Evolutionary conservation across 2,888 invertebrate genomes (phyloP).

Genomic region (Oithona nana): DNA sequence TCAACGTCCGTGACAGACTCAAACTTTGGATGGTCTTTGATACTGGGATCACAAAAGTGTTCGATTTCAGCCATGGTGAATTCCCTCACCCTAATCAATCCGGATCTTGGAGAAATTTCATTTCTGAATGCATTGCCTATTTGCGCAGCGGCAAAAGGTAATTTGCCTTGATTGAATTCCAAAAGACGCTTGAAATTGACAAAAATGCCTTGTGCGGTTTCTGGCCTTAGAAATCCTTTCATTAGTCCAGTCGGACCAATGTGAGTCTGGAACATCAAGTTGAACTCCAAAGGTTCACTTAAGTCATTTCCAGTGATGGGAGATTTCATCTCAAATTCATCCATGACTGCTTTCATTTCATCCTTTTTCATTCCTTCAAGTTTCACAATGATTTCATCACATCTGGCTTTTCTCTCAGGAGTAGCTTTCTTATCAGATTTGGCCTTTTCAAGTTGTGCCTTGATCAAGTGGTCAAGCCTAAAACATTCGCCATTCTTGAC

Average conservation of each 20-base stretch:
- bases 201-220: constrained; percentile 99
- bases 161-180: constrained; percentile 85
- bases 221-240: constrained; percentile 74
- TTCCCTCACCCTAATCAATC: constrained; percentile 74
- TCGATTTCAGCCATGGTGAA: constrained; percentile 99
- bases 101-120: constrained; percentile 95
- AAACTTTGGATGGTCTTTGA: constrained; percentile 82
- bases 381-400: constrained; percentile 54
- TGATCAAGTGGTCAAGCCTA: constrained; percentile 87
- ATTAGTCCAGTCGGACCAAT: constrained; percentile 90
- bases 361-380: constrained; percentile 33
- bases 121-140: constrained; percentile 96
- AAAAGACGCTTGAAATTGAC: constrained; percentile 94
- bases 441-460: constrained; percentile 73
- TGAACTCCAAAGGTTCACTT: constrained; percentile 89
- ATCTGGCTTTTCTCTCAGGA: constrained; percentile 47
- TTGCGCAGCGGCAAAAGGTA: constrained; percentile 97
- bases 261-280: constrained; percentile 94
- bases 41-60: constrained; percentile 84
- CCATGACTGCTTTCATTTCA: constrained; percentile 68
- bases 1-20: constrained; percentile 47
- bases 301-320: constrained; percentile 87
- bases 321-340: constrained; percentile 76
- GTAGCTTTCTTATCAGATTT: constrained; percentile 61
- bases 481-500: constrained; percentile 89